Base-by-base conservation (phyloP, 1,140 invertebrate species). In the Brachionus calyciflorus region DNA sequence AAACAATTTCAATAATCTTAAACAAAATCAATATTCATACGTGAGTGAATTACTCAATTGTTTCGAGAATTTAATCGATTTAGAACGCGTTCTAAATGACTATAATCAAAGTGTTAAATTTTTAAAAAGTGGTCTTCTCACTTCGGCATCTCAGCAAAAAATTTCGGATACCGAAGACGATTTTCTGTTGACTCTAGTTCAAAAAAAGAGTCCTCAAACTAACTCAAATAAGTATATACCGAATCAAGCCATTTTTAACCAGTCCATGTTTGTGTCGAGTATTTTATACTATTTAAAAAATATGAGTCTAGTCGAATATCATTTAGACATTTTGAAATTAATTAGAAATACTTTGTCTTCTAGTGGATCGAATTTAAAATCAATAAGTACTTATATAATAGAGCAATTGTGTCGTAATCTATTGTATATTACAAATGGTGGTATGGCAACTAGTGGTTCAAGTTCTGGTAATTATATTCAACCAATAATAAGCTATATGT, bases 371-470 rank as follows among this genome's bases (percentile, higher is more conserved):
- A 89, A 91, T 3, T 83, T 94, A 10, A 89, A 91, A 5, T 89
- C 89, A 46, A 89, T 93, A 51, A 89, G 91, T 2, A 89, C 91
- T 14, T 89, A 88, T 77, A 89, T 93, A 1, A 89, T 93, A 37
- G 90, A 91, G 80, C 92, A 93, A 80, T 83, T 94, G 14, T 94
- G 92, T 83, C 88, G 87, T 44, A 94, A 94, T 82, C 87, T 95
- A 37, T 92, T 94, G 81, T 84, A 87, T 33, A 80, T 90, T 3
- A 73, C 69, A 10, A 73, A 55, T 14, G 60, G 60, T 10, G 60
- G 60, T 12, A 65, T 9, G 2, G 26, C 6, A 17, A 65, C 60
- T 10, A 65, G 9, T 44, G 60, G 60, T 21, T 65, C 60, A 7
- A 65, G 60, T 9, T 65, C 60, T n/a, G 44, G 40, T 41, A 65